A percentile compares a stretch with the other conserved stretches of the same genome.
These are phyloP conservation scores for Portevinia maculata DNA, from an alignment of 2,888 invertebrate species.

Conservation along the genomic window DNA sequence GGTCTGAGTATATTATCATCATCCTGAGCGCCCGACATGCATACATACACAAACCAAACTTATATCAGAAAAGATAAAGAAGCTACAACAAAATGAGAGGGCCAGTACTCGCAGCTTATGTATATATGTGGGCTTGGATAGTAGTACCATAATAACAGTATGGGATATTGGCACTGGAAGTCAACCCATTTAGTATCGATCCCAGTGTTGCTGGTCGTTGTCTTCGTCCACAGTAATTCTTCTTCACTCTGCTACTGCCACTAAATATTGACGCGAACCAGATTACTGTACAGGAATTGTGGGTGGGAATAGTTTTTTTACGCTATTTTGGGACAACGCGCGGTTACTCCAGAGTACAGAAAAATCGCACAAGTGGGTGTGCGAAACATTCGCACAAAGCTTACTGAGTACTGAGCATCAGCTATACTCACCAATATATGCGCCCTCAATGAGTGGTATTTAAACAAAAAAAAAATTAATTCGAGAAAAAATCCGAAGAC, in stretches of 20 bases:
- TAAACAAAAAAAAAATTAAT: background rate
- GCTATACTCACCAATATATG: background rate
- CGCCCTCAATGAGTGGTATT: conserved; percentile 19
- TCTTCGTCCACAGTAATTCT: conserved; percentile 18
- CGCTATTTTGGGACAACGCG: conserved; percentile 14
- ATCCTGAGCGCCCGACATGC: conserved; percentile 4
- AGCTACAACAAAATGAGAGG: background rate
- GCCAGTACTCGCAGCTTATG: background rate
- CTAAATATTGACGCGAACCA: conserved; percentile 48
- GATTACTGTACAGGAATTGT: conserved; percentile 17
- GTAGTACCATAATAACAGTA: conserved; percentile 42
- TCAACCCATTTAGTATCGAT: conserved; percentile 58
- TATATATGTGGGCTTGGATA: conserved; percentile 3
- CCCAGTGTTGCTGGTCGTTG: conserved; percentile 6
- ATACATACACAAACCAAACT: conserved; percentile 41
- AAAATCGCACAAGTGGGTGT: conserved; percentile 62
- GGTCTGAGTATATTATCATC: conserved; percentile 26
- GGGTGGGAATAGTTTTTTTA: background rate
- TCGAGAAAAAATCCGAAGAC: conserved; percentile 7
- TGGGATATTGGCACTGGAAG: conserved; percentile 45
- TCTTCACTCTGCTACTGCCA: conserved; percentile 14
- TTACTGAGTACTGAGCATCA: background rate
- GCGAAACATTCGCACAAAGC: conserved; percentile 3
- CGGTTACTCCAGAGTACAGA: conserved; percentile 30
- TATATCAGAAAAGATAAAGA: conserved; percentile 10